Evolutionary conservation across 2,113 vertebrate species (phyloP).

Genomic region (Zosterops japonicus): DNA sequence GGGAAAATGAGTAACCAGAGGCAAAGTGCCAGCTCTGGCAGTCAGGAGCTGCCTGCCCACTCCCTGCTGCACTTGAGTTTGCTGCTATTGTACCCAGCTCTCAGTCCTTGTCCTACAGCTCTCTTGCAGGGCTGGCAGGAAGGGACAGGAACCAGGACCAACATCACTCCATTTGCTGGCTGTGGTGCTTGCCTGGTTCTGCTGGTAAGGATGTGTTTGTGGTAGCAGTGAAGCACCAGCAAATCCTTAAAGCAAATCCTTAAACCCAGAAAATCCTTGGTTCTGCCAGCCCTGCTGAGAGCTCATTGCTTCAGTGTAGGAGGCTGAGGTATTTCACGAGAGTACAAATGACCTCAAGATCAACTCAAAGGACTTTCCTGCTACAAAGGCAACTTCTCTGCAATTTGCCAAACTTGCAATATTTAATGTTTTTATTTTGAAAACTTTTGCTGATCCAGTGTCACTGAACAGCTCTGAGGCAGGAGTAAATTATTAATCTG

Average conservation of each 20-base stretch:
- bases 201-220: fast-evolving
- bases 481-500: background rate
- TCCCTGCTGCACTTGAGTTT: background rate
- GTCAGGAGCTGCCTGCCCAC: background rate
- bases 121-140: background rate
- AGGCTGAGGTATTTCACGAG: fast-evolving
- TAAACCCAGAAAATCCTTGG: background rate
- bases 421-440: background rate
- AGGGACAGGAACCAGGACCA: background rate
- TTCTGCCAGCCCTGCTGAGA: background rate
- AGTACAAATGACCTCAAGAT: background rate
- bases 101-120: background rate
- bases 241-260: background rate
- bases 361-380: background rate
- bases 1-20: background rate
- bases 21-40: background rate
- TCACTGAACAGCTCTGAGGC: background rate
- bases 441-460: background rate
- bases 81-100: fast-evolving
- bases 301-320: fast-evolving
- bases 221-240: background rate
- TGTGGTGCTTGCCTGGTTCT: background rate
- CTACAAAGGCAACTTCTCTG: background rate
- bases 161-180: fast-evolving
- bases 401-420: background rate